Percentiles rank a stretch among this genome's conserved stretches.
phyloP scores from a whole-genome alignment of 1,140 invertebrate species.

The Lucilia cuprina region DNA sequence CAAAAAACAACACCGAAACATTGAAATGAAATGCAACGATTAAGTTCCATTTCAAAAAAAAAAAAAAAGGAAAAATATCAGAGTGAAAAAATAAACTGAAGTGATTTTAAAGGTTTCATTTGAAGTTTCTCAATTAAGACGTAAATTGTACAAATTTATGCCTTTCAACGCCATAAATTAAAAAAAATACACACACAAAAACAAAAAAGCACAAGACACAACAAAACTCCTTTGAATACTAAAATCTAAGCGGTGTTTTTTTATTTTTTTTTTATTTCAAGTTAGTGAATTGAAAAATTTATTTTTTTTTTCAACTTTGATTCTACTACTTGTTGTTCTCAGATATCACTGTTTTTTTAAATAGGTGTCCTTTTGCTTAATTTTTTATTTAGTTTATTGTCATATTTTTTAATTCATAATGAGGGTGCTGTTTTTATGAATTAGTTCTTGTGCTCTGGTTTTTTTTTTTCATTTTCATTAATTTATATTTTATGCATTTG shows the following conservation, averaged over 20 bases:
- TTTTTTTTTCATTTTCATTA: background rate
- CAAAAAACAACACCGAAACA: background rate
- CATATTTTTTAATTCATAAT: constrained; percentile 8
- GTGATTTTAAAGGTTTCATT: constrained; percentile 32
- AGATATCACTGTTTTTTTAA: background rate
- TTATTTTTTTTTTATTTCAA: background rate
- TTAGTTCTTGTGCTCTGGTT: background rate
- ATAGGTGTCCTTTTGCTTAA: background rate
- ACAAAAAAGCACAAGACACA: background rate
- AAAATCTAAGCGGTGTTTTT: constrained; percentile 9
- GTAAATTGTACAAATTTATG: constrained; percentile 33
- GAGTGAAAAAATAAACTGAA: background rate
- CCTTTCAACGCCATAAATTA: constrained; percentile 21
- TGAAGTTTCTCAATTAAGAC: constrained; percentile 32
- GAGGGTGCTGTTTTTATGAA: background rate
- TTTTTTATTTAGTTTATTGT: background rate
- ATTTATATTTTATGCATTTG: background rate
- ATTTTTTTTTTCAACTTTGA: background rate
- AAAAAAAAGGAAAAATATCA: background rate
- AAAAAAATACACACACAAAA: background rate
- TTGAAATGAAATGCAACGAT: constrained; percentile 29
- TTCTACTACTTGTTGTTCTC: constrained; percentile 1
- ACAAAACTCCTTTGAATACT: background rate
- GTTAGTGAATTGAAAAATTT: constrained; percentile 2
- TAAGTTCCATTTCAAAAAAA: constrained; percentile 12